Percentiles rank a stretch among this genome's conserved stretches.
Conservation (phyloP, 1,140 invertebrate genomes). For the Himalopsyche phryganea region DNA sequence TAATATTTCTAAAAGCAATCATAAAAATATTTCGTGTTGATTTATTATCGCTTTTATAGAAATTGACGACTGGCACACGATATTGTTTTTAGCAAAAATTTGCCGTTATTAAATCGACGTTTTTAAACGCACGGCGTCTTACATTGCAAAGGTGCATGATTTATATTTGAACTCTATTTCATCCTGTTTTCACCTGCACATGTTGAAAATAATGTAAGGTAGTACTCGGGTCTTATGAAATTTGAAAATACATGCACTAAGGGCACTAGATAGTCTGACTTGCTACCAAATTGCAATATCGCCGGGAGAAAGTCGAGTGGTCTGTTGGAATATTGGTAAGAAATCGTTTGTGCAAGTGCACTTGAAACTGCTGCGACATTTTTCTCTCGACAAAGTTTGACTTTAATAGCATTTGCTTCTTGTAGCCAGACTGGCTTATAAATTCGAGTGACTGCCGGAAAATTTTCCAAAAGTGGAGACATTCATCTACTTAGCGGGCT, state of each 20-base stretch:
- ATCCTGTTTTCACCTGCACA: too few species aligned
- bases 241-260: neutral
- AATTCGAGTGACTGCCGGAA: constrained; percentile 1
- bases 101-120: too few species aligned
- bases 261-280: neutral
- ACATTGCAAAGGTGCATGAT: neutral
- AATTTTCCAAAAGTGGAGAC: neutral
- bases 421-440: neutral
- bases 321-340: constrained; percentile 11
- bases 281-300: constrained; percentile 10
- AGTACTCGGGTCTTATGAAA: neutral
- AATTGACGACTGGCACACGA: too few species aligned
- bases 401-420: neutral
- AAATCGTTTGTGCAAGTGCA: constrained; percentile 14
- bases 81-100: too few species aligned
- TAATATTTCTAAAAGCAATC: too few species aligned
- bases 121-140: too few species aligned
- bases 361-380: constrained; percentile 2
- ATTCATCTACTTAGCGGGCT: constrained; percentile 1
- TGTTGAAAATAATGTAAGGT: too few species aligned
- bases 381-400: neutral
- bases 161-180: too few species aligned
- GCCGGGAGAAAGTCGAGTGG: neutral
- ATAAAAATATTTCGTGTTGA: too few species aligned
- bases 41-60: too few species aligned